phyloP scores from a whole-genome alignment of 2,888 invertebrate genomes.

The Scelioninae gen. 1 region DNA sequence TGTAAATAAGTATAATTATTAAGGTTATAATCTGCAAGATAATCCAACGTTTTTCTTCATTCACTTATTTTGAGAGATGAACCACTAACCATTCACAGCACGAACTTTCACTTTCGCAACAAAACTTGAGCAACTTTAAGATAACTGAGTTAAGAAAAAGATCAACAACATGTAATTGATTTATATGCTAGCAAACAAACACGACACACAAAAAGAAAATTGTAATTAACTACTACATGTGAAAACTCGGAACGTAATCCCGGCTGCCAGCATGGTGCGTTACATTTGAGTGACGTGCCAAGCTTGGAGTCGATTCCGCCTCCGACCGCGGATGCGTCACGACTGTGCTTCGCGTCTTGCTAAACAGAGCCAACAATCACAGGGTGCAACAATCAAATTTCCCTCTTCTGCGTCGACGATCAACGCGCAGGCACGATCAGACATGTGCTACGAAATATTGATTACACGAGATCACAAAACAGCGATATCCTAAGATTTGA shows the following conservation, averaged over 20 bases:
- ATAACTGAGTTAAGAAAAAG: not conserved
- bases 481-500: slow-evolving; percentile 45
- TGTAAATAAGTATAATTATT: not conserved
- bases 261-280: slow-evolving; percentile 6
- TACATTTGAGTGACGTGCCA: slow-evolving; percentile 39
- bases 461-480: slow-evolving; percentile 54
- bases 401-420: slow-evolving; percentile 68
- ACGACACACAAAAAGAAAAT: not conserved
- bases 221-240: slow-evolving; percentile 1
- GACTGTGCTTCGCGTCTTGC: slow-evolving; percentile 73
- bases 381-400: slow-evolving; percentile 72
- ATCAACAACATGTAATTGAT: not conserved
- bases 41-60: slow-evolving; percentile 19
- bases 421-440: slow-evolving; percentile 65
- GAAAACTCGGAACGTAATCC: slow-evolving; percentile 28
- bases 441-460: slow-evolving; percentile 59
- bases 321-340: slow-evolving; percentile 77
- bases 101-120: slow-evolving; percentile 19
- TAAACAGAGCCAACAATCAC: slow-evolving; percentile 63
- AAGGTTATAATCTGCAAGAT: not conserved
- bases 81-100: slow-evolving; percentile 31
- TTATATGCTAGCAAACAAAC: not conserved
- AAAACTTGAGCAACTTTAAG: slow-evolving; percentile 20
- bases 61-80: not conserved
- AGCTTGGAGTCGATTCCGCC: slow-evolving; percentile 69